Base-by-base conservation (phyloP, 2,888 invertebrate genomes). In the Unio delphinus region DNA sequence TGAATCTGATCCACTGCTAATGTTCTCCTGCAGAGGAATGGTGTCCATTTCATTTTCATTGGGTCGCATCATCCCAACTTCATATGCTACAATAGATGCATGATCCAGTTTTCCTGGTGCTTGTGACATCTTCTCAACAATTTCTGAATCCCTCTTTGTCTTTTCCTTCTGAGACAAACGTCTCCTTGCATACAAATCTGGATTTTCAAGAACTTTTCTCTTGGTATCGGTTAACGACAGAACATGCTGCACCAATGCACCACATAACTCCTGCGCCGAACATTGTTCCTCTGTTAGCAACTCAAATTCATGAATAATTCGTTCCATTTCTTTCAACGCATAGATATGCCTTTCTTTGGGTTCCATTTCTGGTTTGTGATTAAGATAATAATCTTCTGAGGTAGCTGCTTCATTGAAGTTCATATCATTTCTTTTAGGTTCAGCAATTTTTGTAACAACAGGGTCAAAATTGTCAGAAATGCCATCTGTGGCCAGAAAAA, bases 401-500 rank as follows among this genome's bases (percentile, higher is more conserved):
- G 74, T 70, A 56, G 77, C 66, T 20, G 76, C 64, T 55, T 80
- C 81, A 73, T 69, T 76, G 5, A 57, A 59, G 55, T 61, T 30
- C 20, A 34, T 65, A 67, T 55, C 55, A 55, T 67, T 67, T 65
- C 59, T 57, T 34, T 68, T 67, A 17, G 86, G 83, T n/a, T 91
- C 85, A 7, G 95, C 95, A 86, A 96, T 95, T 90, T 95, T 95
- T 54, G 96, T 96, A 69, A 96, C 96, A 55, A 96, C 96, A 0
- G 96, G 96, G 90, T 96, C 96, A 84, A 96, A 95, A 89, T 96
- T 96, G 88, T 96, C 96, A 8, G 95, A 95, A 55, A 96, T 93
- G 11, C 96, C 96, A 86, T 96, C 96, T n/a, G 95, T 95, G 1
- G 96, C 95, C 23, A 96, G 92, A 89, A 96, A 94, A 45, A 96